These are phyloP conservation scores for Zaprionus camerounensis DNA, from an alignment of 1,140 invertebrate genomes.

Conservation along the genomic window DNA sequence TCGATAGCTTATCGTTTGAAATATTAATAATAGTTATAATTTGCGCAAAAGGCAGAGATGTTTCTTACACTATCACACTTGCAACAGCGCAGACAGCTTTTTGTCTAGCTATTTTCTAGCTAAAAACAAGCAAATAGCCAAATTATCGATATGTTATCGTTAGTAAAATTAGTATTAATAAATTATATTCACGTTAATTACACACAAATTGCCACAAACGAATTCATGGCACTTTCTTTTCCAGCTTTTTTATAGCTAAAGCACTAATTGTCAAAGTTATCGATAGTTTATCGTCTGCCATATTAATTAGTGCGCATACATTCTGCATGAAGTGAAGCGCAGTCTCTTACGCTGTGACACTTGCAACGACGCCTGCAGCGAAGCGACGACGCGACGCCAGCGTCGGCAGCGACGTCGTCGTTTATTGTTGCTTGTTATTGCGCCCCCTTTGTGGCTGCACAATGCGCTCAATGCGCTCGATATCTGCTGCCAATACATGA, in stretches of 20 bases:
- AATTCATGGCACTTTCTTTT: not conserved
- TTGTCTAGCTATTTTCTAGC: too few relatives aligned
- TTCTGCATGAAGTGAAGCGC: not conserved
- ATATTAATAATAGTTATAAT: too few relatives aligned
- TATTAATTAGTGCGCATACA: not conserved
- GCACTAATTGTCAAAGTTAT: not conserved
- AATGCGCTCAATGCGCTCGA: constrained; percentile 62
- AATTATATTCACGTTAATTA: not conserved
- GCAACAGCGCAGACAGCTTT: too few relatives aligned
- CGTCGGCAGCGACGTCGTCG: constrained; percentile 34
- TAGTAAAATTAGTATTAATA: not conserved
- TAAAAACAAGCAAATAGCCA: too few relatives aligned
- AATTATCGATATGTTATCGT: not conserved
- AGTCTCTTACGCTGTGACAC: not conserved
- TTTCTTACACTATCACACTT: too few relatives aligned
- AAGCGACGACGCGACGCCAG: not conserved
- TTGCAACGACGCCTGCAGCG: constrained; percentile 11
- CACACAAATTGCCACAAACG: too few relatives aligned
- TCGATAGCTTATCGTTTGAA: too few relatives aligned
- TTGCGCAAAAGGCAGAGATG: too few relatives aligned
- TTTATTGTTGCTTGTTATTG: constrained; percentile 70
- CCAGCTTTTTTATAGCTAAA: not conserved
- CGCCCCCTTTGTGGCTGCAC: constrained; percentile 24
- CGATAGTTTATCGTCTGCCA: constrained; percentile 3
- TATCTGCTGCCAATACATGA: constrained; percentile 60